Evolutionary conservation across 2,113 vertebrate genomes (phyloP).

Genomic region (Apus apus): DNA sequence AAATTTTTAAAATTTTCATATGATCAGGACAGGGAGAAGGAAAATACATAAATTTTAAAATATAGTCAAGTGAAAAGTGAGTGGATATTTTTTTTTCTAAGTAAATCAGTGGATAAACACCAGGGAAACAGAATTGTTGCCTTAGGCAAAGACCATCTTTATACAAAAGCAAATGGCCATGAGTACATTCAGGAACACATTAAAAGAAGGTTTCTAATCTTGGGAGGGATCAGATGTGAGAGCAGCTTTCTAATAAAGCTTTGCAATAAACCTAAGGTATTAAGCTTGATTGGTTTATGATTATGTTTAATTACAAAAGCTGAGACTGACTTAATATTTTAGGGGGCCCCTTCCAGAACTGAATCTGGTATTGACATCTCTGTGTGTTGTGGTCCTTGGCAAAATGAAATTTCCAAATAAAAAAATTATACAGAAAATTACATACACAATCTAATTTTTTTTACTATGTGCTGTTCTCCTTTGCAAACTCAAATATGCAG

Average conservation of each 20-base stretch:
- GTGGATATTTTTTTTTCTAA: not conserved
- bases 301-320: not conserved
- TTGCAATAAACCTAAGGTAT: not conserved
- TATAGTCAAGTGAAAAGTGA: not conserved
- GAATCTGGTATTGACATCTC: not conserved
- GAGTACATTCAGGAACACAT: not conserved
- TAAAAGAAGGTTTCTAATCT: not conserved
- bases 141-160: not conserved
- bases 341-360: not conserved
- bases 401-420: not conserved
- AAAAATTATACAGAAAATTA: not conserved
- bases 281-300: not conserved
- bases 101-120: not conserved
- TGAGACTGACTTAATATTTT: not conserved
- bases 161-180: not conserved
- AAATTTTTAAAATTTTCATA: not conserved
- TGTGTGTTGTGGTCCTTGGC: not conserved
- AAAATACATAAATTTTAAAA: not conserved
- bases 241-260: conserved; percentile 11
- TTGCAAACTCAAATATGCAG: not conserved
- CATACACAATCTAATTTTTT: not conserved
- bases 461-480: not conserved
- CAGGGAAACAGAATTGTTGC: not conserved
- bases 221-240: not conserved
- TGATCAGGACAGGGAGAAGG: not conserved